A percentile compares a stretch with the other conserved stretches of the same genome.
phyloP scores from a whole-genome alignment of 2,888 invertebrate genomes.

The Clitarchus hookeri region DNA sequence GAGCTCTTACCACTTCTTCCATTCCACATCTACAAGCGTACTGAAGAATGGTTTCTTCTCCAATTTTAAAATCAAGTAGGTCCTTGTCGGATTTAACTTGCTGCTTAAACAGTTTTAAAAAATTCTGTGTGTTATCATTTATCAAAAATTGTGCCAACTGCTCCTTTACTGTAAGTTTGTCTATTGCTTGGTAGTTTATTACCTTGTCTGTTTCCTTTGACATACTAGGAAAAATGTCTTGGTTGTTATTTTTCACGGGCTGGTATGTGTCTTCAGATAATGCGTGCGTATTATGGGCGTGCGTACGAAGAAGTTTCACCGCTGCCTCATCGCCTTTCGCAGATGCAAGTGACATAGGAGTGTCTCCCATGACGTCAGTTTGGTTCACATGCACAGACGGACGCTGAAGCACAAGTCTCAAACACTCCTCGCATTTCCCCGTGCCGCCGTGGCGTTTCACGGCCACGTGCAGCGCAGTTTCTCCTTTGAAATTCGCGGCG shows the following conservation, averaged over 20 bases:
- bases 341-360: slow-evolving; percentile 49
- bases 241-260: neutral
- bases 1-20: neutral
- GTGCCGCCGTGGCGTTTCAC: slow-evolving; percentile 16
- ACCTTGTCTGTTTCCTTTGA: neutral
- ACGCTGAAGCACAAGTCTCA: slow-evolving; percentile 27
- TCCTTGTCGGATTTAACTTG: slow-evolving; percentile 15
- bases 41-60: slow-evolving; percentile 11
- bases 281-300: slow-evolving; percentile 41
- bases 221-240: neutral
- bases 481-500: slow-evolving; percentile 25
- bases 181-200: neutral
- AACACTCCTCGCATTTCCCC: neutral
- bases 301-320: slow-evolving; percentile 60
- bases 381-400: slow-evolving; percentile 5
- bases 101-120: neutral
- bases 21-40: neutral
- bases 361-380: slow-evolving; percentile 25
- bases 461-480: slow-evolving; percentile 30
- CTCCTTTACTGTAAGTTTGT: neutral
- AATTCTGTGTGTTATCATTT: neutral
- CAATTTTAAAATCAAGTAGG: neutral
- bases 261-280: neutral
- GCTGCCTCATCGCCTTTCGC: slow-evolving; percentile 61
- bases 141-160: neutral